Conservation (phyloP, 2,797 vertebrate species). For the Staurois parvus region DNA sequence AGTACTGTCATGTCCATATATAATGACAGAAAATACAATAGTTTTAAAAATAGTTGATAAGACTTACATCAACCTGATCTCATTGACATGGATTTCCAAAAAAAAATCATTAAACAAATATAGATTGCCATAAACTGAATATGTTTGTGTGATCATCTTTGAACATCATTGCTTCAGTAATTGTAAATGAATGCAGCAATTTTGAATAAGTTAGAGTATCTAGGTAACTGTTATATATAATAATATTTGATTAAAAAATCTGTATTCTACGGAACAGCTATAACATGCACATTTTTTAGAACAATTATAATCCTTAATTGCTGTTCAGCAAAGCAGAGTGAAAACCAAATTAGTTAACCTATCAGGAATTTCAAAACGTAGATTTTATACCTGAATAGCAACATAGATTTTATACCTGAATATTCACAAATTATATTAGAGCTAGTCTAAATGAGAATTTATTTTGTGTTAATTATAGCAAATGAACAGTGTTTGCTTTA, state of each 20-base stretch:
- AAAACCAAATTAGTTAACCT: not conserved
- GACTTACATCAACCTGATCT: too few species aligned
- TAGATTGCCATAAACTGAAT: not conserved
- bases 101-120: too few species aligned
- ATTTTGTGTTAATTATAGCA: not conserved
- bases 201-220: not conserved
- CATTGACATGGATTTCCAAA: too few species aligned
- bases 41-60: too few species aligned
- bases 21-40: too few species aligned
- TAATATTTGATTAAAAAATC: not conserved
- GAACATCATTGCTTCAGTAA: not conserved
- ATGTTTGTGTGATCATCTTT: not conserved
- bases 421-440: not conserved
- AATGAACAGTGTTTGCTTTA: not conserved
- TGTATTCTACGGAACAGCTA: not conserved
- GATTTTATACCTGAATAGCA: not conserved
- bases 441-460: not conserved
- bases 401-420: not conserved
- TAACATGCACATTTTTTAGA: slow-evolving; percentile 10
- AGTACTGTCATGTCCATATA: too few species aligned
- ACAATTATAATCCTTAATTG: slow-evolving; percentile 10
- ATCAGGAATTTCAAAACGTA: not conserved
- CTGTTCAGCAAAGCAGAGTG: not conserved
- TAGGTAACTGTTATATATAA: not conserved
- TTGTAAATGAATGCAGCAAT: not conserved